Conservation (phyloP, 2,888 invertebrate genomes). For the Trichacis sp. region DNA sequence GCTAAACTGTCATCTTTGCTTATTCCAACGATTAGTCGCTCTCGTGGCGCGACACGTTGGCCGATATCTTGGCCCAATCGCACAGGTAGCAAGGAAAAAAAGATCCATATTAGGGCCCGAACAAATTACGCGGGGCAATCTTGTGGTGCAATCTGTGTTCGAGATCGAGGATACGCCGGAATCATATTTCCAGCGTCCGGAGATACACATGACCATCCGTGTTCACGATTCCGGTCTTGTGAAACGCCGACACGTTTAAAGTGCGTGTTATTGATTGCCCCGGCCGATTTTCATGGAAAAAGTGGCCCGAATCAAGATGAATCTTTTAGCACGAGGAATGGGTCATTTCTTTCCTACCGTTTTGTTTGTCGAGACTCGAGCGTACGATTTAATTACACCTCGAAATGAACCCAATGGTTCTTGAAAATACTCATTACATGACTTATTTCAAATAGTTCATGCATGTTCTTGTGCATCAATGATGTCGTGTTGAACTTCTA, state of each 20-base stretch:
- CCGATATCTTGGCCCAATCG: slow-evolving; percentile 33
- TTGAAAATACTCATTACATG: too few relatives aligned
- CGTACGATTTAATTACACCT: neutral
- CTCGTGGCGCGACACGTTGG: slow-evolving; percentile 9
- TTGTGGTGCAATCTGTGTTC: slow-evolving; percentile 55
- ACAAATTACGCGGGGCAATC: slow-evolving; percentile 57
- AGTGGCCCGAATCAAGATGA: slow-evolving; percentile 6
- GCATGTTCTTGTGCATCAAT: too few relatives aligned
- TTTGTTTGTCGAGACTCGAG: neutral
- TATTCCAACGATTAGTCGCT: slow-evolving; percentile 12
- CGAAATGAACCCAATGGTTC: too few relatives aligned
- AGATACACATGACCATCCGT: slow-evolving; percentile 32
- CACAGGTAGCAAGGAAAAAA: slow-evolving; percentile 52
- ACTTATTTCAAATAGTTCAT: too few relatives aligned
- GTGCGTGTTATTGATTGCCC: slow-evolving; percentile 7
- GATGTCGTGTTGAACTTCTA: too few relatives aligned
- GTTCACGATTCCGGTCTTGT: slow-evolving; percentile 22
- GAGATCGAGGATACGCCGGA: slow-evolving; percentile 53
- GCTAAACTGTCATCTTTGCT: slow-evolving; percentile 32
- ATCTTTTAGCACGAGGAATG: neutral
- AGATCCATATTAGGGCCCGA: slow-evolving; percentile 56
- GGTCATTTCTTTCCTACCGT: neutral
- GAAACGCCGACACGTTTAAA: slow-evolving; percentile 19
- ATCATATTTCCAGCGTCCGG: slow-evolving; percentile 52
- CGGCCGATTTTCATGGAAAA: slow-evolving; percentile 1